Conservation (phyloP, 2,797 vertebrate species). For the Pipistrellus pygmaeus region DNA sequence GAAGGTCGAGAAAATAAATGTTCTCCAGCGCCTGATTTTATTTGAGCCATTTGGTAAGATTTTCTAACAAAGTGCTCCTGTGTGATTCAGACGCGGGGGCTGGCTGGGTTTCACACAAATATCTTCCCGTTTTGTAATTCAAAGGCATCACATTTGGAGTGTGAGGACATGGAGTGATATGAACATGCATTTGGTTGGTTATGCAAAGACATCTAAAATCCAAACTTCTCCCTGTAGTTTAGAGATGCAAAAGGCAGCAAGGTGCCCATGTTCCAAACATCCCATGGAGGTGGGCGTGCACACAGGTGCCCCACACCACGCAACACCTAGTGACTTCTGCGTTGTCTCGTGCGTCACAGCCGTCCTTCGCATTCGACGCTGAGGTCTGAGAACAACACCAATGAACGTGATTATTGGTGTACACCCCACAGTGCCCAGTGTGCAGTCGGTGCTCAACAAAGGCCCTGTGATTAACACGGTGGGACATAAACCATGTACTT, state of each 20-base stretch:
- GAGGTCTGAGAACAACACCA: background rate
- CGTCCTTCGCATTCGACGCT: background rate
- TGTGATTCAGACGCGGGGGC: slow-evolving; percentile 63
- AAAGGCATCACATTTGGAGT: slow-evolving; percentile 46
- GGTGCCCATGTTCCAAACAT: background rate
- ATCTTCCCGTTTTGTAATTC: slow-evolving; percentile 63
- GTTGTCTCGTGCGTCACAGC: background rate
- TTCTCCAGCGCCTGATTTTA: slow-evolving; percentile 25
- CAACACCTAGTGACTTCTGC: background rate
- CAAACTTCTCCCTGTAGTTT: slow-evolving; percentile 14
- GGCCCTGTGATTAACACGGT: background rate
- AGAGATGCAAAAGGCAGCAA: slow-evolving; percentile 16
- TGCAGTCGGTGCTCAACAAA: background rate
- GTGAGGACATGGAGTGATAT: background rate
- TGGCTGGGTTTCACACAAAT: slow-evolving; percentile 61
- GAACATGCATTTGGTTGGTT: slow-evolving; percentile 35
- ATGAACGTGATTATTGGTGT: background rate
- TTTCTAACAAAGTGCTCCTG: slow-evolving; percentile 58
- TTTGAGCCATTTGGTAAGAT: slow-evolving; percentile 31
- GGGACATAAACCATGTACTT: background rate
- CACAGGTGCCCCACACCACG: background rate
- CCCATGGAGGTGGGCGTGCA: background rate
- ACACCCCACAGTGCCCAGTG: background rate
- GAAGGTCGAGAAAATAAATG: background rate
- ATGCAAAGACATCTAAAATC: slow-evolving; percentile 36